A percentile compares a stretch with the other conserved stretches of the same genome.
phyloP scores from a whole-genome alignment of 1,140 invertebrate genomes.

The Ceratina japonica region DNA sequence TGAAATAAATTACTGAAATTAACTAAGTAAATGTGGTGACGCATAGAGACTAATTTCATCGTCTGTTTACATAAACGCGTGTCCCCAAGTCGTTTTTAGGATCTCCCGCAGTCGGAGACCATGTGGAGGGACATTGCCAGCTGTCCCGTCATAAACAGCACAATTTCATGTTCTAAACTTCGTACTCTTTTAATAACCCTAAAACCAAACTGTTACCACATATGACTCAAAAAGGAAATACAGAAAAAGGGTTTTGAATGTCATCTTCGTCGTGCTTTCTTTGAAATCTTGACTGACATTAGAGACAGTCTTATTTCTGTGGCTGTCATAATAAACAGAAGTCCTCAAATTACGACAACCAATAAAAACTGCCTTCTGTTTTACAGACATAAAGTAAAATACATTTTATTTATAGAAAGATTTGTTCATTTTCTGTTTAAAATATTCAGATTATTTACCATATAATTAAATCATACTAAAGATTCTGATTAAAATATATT shows the following conservation, averaged over 20 bases:
- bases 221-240: not conserved
- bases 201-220: not conserved
- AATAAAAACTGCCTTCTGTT: too few relatives aligned
- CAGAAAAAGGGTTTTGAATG: not conserved
- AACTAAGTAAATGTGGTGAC: too few relatives aligned
- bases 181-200: not conserved
- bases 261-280: not conserved
- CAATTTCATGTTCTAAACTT: slow-evolving; percentile 13
- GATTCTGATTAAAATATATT: not conserved
- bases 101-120: slow-evolving; percentile 29
- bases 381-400: too few relatives aligned
- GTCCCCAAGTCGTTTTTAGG: slow-evolving; percentile 41
- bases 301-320: not conserved
- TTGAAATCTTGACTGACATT: not conserved
- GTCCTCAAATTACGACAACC: too few relatives aligned
- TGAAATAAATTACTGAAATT: too few relatives aligned
- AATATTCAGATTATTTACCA: too few relatives aligned
- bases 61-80: slow-evolving; percentile 43
- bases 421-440: too few relatives aligned
- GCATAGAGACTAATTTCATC: slow-evolving; percentile 4
- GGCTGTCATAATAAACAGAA: not conserved
- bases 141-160: slow-evolving; percentile 50
- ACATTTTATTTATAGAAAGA: too few relatives aligned
- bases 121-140: slow-evolving; percentile 42
- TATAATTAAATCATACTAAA: too few relatives aligned